Evolutionary conservation across 35 echinoderm and acorn worm species (phyloP), one percentile per base, ranked within the genome.

Genomic region (Apostichopus japonicus): DNA sequence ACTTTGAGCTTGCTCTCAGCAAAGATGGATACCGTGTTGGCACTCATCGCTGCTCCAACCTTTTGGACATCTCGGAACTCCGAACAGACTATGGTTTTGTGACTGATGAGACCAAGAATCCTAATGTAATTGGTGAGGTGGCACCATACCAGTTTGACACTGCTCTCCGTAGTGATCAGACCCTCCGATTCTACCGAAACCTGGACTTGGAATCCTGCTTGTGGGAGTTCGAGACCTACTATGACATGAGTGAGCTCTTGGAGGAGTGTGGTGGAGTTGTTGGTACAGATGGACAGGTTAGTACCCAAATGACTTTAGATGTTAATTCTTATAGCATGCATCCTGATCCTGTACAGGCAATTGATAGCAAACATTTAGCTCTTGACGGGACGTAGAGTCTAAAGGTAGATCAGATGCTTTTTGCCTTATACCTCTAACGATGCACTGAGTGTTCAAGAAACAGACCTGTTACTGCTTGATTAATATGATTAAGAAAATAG

Each of bases 1-100:
- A 99, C 95, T 99, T 99, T 87, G 97, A 99, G 86, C 92, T 99
- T 65, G 95, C 97, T 79, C 97, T 99, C 57, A 99, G 97, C 95
- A 94, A 96, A 93, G 97, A 99, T 65, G 97, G 95, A 19, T 93
- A 93, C 95, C 90, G 97, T 87, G 93, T 96, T 0, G 97, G 97
- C 15, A 95, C 92, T 67, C 97, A 99, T 83, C 93, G 94, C 23
- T 99, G 97, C 93, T 99, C 97, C 88, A 99, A 99, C 92, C 91
- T 99, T 27, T 92, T 99, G 72, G 97, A 99, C 94, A 90, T 72
- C 92, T 82, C 92, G 51, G 97, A 99, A 88, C 63, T 99, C 62
- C 81, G 71, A 7, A 99, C 97, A 44, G 93, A 94, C 83, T 99
- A 90, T 77, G 97, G 97, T 75, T 99, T 99, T 88, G 94, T 99